Conservation (phyloP, 2,888 invertebrate species). For the Pardosa pseudoannulata region DNA sequence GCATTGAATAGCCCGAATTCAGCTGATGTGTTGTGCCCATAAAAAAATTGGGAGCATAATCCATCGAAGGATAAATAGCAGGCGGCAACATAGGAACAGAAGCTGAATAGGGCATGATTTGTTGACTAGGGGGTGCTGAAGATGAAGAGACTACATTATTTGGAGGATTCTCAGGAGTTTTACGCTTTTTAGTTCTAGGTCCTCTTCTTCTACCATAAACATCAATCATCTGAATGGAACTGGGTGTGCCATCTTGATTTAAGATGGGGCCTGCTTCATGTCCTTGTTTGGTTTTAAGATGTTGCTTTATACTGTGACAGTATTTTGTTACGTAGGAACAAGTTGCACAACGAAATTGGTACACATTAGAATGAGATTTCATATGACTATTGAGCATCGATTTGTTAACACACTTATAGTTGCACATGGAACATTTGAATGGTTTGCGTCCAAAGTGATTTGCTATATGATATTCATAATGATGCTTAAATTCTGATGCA, state of each 20-base stretch:
- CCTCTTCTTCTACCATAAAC: conserved; percentile 93
- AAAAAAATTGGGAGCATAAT: conserved; percentile 17
- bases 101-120: conserved; percentile 9
- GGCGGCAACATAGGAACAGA: not conserved
- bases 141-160: conserved; percentile 3
- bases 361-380: conserved; percentile 91
- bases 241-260: conserved; percentile 91
- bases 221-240: conserved; percentile 91
- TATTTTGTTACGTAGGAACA: conserved; percentile 98
- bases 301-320: conserved; percentile 96
- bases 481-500: conserved; percentile 99
- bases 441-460: conserved; percentile 98
- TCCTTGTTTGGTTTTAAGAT: conserved; percentile 91
- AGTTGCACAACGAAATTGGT: conserved; percentile 93
- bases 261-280: conserved; percentile 94
- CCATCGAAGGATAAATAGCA: conserved; percentile 41
- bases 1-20: not conserved
- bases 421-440: conserved; percentile 92
- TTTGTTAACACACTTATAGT: conserved; percentile 96
- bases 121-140: conserved; percentile 10
- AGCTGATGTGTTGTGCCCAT: conserved; percentile 6
- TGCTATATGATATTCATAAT: conserved; percentile 95
- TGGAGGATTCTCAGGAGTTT: conserved; percentile 68
- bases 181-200: conserved; percentile 81
- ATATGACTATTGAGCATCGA: conserved; percentile 99